Evolutionary conservation across 2,797 vertebrate species (phyloP), one percentile per base, ranked within the genome.

Genomic region (Moxostoma hubbsi): DNA sequence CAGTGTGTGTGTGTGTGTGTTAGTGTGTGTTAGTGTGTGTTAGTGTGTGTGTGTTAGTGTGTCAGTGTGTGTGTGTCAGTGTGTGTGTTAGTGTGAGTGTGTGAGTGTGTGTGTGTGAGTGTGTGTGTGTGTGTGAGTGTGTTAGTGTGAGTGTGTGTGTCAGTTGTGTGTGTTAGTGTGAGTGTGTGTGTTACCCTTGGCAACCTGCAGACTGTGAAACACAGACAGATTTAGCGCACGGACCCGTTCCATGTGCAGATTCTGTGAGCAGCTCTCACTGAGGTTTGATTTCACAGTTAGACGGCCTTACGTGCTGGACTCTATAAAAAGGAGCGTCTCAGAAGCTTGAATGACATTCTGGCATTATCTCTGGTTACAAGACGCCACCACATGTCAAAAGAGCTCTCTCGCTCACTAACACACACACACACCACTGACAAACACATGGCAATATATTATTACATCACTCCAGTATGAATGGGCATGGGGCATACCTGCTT

Each of bases 311-410:
- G 6, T 46, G 79, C 77, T 18, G 73, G n/a, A 71, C 83, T 84
- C 90, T 93, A 92, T 90, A 91, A 90, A 85, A 89, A 90, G 91
- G 81, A 82, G 75, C 61, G 71, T 73, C 82, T 83, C 86, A 86
- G 65, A 86, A 86, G 88, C 86, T 85, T 88, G 83, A 88, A 89
- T 85, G 84, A 84, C 87, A 91, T 83, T 83, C 84, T 90, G 89
- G 88, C 88, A 92, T 88, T 46, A 88, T 92, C 88, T 92, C 89
- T 84, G 75, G 88, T 93, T 93, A 91, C 43, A 43, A 12, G 47
- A 65, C 46, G 62, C 9, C 18, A 78, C 6, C n/a, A 71, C 55
- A 49, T 49, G 5, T 12, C 45, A 49, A 59, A 15, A 55, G 43
- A 16, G 13, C 24, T 55, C 54, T 24, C 24, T 24, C 24, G 2